Conservation (phyloP, 2,113 vertebrate genomes). For the Tenrec ecaudatus region DNA sequence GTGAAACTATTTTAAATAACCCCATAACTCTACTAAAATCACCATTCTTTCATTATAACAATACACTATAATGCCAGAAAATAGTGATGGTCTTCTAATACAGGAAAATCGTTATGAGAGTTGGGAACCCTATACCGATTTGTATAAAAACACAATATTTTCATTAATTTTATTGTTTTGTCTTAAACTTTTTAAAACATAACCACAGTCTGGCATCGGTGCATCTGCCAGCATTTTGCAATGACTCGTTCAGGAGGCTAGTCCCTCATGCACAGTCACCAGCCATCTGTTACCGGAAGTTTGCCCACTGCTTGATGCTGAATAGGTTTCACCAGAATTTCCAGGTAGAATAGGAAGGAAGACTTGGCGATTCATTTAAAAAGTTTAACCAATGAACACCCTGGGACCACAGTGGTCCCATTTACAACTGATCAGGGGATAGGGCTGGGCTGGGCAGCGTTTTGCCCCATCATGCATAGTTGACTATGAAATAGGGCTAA, state of each 20-base stretch:
- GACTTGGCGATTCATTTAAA: not conserved
- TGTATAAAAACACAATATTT: not conserved
- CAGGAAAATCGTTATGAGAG: too few species aligned
- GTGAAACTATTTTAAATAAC: too few species aligned
- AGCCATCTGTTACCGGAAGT: not conserved
- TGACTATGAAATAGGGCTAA: not conserved
- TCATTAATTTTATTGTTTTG: conserved; percentile 3
- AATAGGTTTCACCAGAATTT: not conserved
- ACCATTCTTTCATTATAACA: not conserved
- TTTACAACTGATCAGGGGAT: not conserved
- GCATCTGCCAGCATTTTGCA: not conserved
- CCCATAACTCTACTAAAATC: not conserved
- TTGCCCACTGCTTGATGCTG: not conserved
- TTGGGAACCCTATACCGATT: not conserved
- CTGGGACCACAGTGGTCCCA: not conserved
- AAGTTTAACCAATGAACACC: not conserved
- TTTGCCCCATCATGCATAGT: not conserved
- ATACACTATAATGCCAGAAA: not conserved
- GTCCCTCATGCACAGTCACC: not conserved
- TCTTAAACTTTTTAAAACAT: not conserved
- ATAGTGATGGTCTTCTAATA: not conserved
- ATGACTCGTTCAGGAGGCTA: not conserved
- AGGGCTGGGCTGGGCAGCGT: not conserved
- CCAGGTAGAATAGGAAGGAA: not conserved
- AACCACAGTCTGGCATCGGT: not conserved